phyloP scores from a whole-genome alignment of 2,113 vertebrate species.

The Sylvicapra grimmia region DNA sequence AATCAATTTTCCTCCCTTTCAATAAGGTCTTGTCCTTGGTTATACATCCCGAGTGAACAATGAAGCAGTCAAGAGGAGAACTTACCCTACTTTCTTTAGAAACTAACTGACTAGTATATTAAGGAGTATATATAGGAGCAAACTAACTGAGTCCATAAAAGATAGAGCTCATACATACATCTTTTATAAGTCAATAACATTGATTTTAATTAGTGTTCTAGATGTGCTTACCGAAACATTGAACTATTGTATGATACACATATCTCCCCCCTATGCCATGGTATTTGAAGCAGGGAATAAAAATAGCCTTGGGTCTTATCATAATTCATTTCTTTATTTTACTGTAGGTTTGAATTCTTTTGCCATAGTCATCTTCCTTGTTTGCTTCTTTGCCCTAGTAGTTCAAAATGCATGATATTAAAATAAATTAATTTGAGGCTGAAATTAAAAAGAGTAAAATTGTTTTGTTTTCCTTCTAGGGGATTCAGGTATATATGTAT shows the following conservation, averaged over 20 bases:
- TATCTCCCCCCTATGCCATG: not conserved
- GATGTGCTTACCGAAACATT: not conserved
- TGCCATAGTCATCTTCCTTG: not conserved
- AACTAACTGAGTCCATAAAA: not conserved
- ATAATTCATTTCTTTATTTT: not conserved
- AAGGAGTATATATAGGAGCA: not conserved
- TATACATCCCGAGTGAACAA: not conserved
- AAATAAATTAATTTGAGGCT: slow-evolving; percentile 21
- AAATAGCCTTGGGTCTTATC: not conserved
- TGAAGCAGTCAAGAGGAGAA: not conserved
- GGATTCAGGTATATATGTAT: not conserved
- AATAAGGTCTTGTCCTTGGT: not conserved
- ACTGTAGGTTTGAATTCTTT: not conserved
- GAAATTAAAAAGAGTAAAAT: not conserved
- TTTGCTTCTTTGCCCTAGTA: not conserved
- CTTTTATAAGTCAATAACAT: not conserved
- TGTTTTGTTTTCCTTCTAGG: not conserved
- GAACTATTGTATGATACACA: not conserved
- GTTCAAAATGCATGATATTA: slow-evolving; percentile 7
- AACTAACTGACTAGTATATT: not conserved
- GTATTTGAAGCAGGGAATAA: slow-evolving; percentile 16
- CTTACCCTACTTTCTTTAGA: not conserved
- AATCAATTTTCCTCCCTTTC: not conserved
- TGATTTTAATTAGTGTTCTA: not conserved
- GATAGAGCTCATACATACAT: not conserved